Conservation (phyloP, 30 jellyfish, hydroid and myxozoan genomes). For the Hydra vulgaris region DNA sequence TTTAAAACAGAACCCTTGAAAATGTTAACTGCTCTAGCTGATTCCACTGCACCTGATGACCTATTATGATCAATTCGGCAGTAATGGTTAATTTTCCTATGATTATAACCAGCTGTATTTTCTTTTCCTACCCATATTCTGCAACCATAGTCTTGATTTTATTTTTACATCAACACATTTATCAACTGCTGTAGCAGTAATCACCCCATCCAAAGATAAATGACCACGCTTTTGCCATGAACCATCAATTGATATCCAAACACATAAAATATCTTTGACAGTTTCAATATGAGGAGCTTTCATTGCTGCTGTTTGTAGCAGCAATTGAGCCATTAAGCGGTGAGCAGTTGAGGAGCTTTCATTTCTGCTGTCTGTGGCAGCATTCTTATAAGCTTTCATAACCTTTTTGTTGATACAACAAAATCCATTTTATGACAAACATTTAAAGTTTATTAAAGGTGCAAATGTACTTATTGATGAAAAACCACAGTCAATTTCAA, state of each 20-base stretch:
- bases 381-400: slow-evolving; percentile 4
- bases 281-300: not conserved
- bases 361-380: not conserved
- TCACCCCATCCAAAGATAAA: not conserved
- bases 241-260: not conserved
- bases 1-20: not conserved
- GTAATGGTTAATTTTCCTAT: not conserved
- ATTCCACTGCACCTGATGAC: not conserved
- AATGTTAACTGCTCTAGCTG: not conserved
- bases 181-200: slow-evolving; percentile 2
- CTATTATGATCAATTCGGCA: not conserved
- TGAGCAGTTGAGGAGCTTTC: too few species aligned
- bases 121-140: not conserved
- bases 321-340: too few species aligned
- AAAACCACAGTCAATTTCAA: slow-evolving; percentile 9
- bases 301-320: not conserved
- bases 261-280: not conserved
- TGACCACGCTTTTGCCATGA: not conserved
- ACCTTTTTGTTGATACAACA: not conserved
- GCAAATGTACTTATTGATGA: not conserved
- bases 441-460: not conserved
- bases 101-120: not conserved
- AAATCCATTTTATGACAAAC: not conserved
- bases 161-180: not conserved
- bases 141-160: slow-evolving; percentile 1